phyloP scores from a whole-genome alignment of 2,113 vertebrate genomes.

The Platysteira castanea region DNA sequence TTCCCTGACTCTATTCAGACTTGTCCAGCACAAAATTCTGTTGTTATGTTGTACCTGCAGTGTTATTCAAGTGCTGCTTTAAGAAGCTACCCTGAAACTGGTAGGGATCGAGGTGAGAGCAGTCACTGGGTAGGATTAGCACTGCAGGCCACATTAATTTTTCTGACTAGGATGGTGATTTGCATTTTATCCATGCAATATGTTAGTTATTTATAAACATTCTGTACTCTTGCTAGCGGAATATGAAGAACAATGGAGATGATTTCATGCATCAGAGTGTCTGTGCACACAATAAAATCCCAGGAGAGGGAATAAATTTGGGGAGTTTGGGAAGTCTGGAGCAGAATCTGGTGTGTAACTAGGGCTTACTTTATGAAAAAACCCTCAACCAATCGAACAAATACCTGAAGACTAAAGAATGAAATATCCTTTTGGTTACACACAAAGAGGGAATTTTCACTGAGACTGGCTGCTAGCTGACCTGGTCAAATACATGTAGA shows the following conservation, averaged over 20 bases:
- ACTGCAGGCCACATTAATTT: neutral
- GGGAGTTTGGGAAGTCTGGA: neutral
- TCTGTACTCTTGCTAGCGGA: neutral
- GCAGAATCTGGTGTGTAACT: neutral
- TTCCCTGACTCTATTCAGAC: neutral
- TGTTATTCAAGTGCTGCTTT: neutral
- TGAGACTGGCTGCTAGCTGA: neutral
- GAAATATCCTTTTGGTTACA: neutral
- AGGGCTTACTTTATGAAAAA: neutral
- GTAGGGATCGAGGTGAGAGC: accelerated
- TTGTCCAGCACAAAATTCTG: neutral
- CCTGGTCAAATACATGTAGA: neutral
- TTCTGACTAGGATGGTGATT: neutral
- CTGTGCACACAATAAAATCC: neutral
- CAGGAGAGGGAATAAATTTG: neutral
- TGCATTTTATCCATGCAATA: neutral
- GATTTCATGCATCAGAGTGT: neutral
- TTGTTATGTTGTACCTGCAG: neutral
- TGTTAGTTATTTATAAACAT: neutral
- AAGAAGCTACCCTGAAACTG: neutral
- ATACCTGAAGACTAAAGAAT: neutral
- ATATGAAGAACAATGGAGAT: neutral
- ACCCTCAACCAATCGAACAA: neutral
- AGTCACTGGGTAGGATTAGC: neutral
- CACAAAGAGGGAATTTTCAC: neutral